Evolutionary conservation across 2,888 invertebrate species (phyloP), one percentile per base, ranked within the genome.

Genomic region (Eupeodes latifasciatus): DNA sequence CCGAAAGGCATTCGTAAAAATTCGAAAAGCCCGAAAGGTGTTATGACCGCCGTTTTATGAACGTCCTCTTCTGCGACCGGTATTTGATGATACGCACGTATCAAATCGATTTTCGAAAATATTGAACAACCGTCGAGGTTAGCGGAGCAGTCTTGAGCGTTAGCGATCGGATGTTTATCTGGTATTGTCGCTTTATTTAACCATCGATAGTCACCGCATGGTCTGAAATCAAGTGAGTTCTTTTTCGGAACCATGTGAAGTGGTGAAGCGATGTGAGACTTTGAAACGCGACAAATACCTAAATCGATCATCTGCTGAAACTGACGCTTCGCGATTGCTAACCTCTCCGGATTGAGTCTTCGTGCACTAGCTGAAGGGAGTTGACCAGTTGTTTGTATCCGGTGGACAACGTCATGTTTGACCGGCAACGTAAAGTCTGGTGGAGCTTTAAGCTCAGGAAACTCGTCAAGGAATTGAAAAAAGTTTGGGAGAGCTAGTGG

Each of bases 231-330:
- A 0, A 61, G 16, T 5, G 62, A 74, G 12, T 74, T 16, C 62
- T 89, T 16, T 59, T 89, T 91, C 2, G 78, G 81, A 2, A 90
- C 90, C 66, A 91, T 71, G 72, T 91, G 91, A 0, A 92, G 85
- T 16, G 91, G 91, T 57, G 89, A 90, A 9, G 91, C 76, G 90
- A 90, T 91, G 4, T 89, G 90, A 40, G 90, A 91, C 36, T 76
- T 64, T 7, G 53, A 76, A 64, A 84, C n/a, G 91, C 90, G 77
- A 47, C 90, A 88, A 62, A 91, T 90, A 9, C 91, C 91, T 3
- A 78, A 55, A n/a, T 90, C 84, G 1, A 90, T 47, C 90, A 91
- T 90, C 0, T 75, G 57, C 10, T 89, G 55, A 69, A 91, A 91
- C 16, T 91, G 90, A 6, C 57, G 10, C 64, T 90, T 90, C 2